A percentile compares a stretch with the other conserved stretches of the same genome.
phyloP scores from a whole-genome alignment of 2,888 invertebrate genomes.

The Nymphalis polychloros region DNA sequence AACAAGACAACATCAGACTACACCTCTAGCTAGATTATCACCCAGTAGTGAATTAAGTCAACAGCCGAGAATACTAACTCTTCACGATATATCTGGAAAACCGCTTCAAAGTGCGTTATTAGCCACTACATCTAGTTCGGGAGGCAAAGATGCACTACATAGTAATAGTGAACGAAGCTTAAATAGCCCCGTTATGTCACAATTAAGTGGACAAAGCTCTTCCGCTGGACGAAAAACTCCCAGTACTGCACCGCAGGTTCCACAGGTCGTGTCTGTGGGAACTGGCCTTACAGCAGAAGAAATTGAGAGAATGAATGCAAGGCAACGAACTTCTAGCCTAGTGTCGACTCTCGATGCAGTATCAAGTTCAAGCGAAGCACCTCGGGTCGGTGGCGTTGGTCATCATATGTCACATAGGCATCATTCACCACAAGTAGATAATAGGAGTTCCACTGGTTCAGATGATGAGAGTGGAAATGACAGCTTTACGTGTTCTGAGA shows the following conservation, averaged over 20 bases:
- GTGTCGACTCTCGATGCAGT: constrained; percentile 96
- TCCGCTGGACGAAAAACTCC: constrained; percentile 89
- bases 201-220: constrained; percentile 92
- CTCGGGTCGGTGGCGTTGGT: constrained; percentile 84
- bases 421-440: constrained; percentile 87
- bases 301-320: constrained; percentile 93
- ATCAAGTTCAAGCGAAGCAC: constrained; percentile 93
- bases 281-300: constrained; percentile 94
- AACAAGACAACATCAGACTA: constrained; percentile 91
- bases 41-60: constrained; percentile 96
- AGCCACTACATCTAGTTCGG: constrained; percentile 94
- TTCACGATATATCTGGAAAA: constrained; percentile 96
- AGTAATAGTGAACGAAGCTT: constrained; percentile 95
- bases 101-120: constrained; percentile 93
- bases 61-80: constrained; percentile 94
- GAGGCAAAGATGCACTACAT: constrained; percentile 93
- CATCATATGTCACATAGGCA: constrained; percentile 87
- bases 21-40: constrained; percentile 93
- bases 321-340: constrained; percentile 93
- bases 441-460: constrained; percentile 88
- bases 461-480: constrained; percentile 97
- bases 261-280: constrained; percentile 85
- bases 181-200: constrained; percentile 96
- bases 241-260: constrained; percentile 85
- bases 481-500: constrained; percentile 98